Conservation (phyloP, 2,888 invertebrate species). For the Hypena proboscidalis region DNA sequence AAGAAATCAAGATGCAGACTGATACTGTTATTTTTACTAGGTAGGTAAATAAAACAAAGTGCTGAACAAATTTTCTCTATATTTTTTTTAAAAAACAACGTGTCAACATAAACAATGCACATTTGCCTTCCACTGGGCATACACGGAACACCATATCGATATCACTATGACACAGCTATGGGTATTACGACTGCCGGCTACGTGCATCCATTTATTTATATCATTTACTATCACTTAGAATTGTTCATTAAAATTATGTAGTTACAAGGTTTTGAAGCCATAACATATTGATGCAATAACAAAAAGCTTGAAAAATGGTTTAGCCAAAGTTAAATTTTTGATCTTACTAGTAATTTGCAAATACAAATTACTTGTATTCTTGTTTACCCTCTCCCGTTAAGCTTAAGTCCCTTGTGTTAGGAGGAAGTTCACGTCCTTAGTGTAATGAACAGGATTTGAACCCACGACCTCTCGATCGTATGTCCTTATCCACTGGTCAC, state of each 20-base stretch:
- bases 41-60: conserved; percentile 29
- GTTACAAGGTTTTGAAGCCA: conserved; percentile 42
- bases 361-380: too few species aligned
- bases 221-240: conserved; percentile 29
- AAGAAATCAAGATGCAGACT: neutral
- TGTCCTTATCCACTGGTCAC: too few species aligned
- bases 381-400: too few species aligned
- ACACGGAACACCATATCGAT: conserved; percentile 23
- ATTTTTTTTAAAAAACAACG: conserved; percentile 69
- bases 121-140: conserved; percentile 33
- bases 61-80: conserved; percentile 71
- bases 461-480: too few species aligned
- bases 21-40: too few species aligned
- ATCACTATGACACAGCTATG: conserved; percentile 27
- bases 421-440: too few species aligned
- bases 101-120: conserved; percentile 66
- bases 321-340: too few species aligned
- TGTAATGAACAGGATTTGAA: too few species aligned
- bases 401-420: too few species aligned
- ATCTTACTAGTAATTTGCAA: too few species aligned
- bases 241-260: conserved; percentile 31
- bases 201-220: conserved; percentile 29
- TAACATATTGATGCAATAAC: too few species aligned
- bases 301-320: too few species aligned
- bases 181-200: conserved; percentile 19